phyloP scores from a whole-genome alignment of 2,797 vertebrate genomes.

The Pseudochirops corinnae region DNA sequence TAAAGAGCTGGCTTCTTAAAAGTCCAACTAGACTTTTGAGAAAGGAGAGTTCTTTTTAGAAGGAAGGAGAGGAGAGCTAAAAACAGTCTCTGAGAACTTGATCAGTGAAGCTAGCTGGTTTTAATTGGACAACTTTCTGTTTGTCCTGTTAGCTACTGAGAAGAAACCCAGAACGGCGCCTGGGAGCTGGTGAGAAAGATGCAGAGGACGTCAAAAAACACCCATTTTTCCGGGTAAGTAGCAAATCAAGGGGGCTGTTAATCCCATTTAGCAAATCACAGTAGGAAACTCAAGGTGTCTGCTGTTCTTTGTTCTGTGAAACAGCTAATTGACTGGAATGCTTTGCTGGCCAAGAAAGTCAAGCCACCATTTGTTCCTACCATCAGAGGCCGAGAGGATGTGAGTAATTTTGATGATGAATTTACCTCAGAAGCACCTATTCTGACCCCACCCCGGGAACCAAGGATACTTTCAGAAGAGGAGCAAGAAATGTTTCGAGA shows the following conservation, averaged over 20 bases:
- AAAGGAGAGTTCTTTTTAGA: not conserved
- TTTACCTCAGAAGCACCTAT: slow-evolving; percentile 99
- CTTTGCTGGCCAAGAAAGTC: slow-evolving; percentile 95
- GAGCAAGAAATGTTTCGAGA: slow-evolving; percentile 97
- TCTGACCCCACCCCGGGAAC: slow-evolving; percentile 97
- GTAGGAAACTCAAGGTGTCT: slow-evolving; percentile 63
- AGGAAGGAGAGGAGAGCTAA: slow-evolving; percentile 28
- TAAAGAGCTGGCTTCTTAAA: not conserved
- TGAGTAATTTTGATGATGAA: slow-evolving; percentile 99
- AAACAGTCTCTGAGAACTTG: slow-evolving; percentile 14
- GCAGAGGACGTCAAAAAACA: slow-evolving; percentile 99
- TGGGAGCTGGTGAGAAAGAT: slow-evolving; percentile 96
- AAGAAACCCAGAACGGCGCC: slow-evolving; percentile 96
- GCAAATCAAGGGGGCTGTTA: not conserved
- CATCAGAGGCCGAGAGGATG: slow-evolving; percentile 94
- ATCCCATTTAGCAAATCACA: not conserved
- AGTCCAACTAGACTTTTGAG: not conserved
- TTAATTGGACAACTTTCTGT: slow-evolving; percentile 51
- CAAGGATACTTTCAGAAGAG: slow-evolving; percentile 91
- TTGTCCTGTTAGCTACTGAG: slow-evolving; percentile 90
- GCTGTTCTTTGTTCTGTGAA: slow-evolving; percentile 70
- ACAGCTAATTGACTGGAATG: slow-evolving; percentile 95
- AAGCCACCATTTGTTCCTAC: slow-evolving; percentile 96
- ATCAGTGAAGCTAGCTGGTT: slow-evolving; percentile 11
- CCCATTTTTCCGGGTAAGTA: slow-evolving; percentile 96